A percentile compares a stretch with the other conserved stretches of the same genome.
These are phyloP conservation scores for Andricus quercusramuli DNA, from an alignment of 2,888 invertebrate genomes.

Conservation along the genomic window DNA sequence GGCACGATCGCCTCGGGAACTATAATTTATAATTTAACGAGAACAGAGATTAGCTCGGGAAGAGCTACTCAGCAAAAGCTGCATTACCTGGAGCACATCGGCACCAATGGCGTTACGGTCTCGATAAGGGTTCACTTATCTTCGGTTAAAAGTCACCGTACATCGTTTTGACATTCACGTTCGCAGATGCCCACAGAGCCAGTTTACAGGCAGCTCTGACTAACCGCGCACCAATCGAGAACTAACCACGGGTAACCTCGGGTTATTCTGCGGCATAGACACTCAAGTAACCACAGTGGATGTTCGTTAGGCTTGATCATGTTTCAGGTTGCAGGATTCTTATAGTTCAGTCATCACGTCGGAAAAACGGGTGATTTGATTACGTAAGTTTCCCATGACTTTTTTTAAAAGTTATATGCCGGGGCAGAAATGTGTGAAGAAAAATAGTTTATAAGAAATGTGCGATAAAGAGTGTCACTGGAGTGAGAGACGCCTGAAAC, in stretches of 20 bases:
- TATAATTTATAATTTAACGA: constrained; percentile 30
- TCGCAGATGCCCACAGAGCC: background rate
- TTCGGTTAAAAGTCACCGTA: constrained; percentile 35
- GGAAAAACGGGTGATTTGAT: too few relatives aligned
- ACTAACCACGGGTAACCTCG: constrained; percentile 28
- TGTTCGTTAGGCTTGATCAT: constrained; percentile 34
- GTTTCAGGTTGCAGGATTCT: background rate
- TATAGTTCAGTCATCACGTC: background rate
- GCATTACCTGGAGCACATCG: constrained; percentile 25
- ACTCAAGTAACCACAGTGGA: background rate
- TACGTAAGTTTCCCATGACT: too few relatives aligned
- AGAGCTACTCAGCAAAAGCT: constrained; percentile 4
- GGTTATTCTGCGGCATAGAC: constrained; percentile 17
- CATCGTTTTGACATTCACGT: constrained; percentile 33
- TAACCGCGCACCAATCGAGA: background rate
- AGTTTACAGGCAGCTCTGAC: constrained; percentile 6
- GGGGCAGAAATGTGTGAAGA: too few relatives aligned
- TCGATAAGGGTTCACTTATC: constrained; percentile 39
- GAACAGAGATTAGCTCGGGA: constrained; percentile 8
- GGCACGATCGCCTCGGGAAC: constrained; percentile 16
- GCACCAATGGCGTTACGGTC: constrained; percentile 37
- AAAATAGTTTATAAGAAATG: too few relatives aligned
- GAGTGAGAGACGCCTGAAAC: too few relatives aligned
- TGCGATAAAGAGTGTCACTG: too few relatives aligned
- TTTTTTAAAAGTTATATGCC: too few relatives aligned